Evolutionary conservation across 2,888 invertebrate species (phyloP), one percentile per base, ranked within the genome.

Genomic region (Drepana falcataria): DNA sequence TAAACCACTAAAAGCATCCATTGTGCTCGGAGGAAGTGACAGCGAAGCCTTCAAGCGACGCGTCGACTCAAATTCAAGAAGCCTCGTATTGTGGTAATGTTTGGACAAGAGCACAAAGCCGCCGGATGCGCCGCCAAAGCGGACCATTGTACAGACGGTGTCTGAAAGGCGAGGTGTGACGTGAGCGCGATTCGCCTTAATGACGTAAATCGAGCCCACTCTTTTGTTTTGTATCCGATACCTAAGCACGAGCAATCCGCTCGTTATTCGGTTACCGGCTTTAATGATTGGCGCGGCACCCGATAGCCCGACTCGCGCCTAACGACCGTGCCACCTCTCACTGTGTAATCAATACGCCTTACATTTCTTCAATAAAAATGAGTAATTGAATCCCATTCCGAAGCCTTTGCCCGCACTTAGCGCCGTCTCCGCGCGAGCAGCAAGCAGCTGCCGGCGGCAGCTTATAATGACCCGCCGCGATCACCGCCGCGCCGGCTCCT

Each of bases 191-290:
- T 59, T 69, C 49, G 44, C 48, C 47, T 35, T 88, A 88, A 88
- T 87, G 88, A 86, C 77, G 87, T 85, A 87, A 88, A 75, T 71
- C 74, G 85, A 87, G 75, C 75, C 69, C 70, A 74, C 74, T 80
- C 77, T 82, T 85, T 84, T 82, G 83, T 87, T 83, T 83, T 72
- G 80, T 77, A 79, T 79, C 77, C 77, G 74, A 76, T 75, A 21
- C 21, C 21, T 21, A 65, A 73, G 68, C 73, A 68, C 68, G 58
- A 75, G 70, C 79, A 76, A 78, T 77, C 80, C 77, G 74, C 80
- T 73, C 74, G 81, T 85, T 83, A 86, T 85, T 82, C 83, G 76
- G 84, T 87, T 88, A 85, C 87, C 80, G 74, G 75, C 85, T 87
- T 85, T 88, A 87, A 88, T 88, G 85, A 86, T 77, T 75, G 80